These are phyloP conservation scores for Girardinichthys multiradiatus DNA, from an alignment of 2,113 vertebrate species.

Conservation along the genomic window DNA sequence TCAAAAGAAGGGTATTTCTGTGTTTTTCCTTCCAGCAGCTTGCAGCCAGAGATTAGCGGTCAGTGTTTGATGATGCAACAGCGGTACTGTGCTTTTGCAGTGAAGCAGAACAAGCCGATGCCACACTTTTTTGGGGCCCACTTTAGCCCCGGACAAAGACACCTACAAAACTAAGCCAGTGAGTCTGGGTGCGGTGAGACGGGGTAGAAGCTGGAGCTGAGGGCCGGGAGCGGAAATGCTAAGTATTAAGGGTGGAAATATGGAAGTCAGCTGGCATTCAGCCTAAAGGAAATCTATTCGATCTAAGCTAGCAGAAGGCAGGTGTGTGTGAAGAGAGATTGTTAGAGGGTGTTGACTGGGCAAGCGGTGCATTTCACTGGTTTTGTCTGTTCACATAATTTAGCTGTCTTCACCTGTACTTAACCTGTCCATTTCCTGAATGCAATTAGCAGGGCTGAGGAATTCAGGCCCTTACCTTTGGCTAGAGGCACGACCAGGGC, in stretches of 20 bases:
- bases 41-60: constrained; percentile 60
- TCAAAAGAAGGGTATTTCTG: constrained; percentile 35
- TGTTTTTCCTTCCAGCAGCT: constrained; percentile 21
- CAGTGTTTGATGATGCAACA: constrained; percentile 71
- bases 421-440: constrained; percentile 76
- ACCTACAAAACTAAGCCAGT: constrained; percentile 52
- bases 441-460: constrained; percentile 69
- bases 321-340: constrained; percentile 21
- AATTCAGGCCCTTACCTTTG: constrained; percentile 60
- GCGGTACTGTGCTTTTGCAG: constrained; percentile 63
- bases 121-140: constrained; percentile 39
- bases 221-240: constrained; percentile 69
- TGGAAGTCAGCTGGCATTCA: constrained; percentile 44
- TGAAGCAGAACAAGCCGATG: constrained; percentile 60
- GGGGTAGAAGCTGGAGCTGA: constrained; percentile 48
- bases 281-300: constrained; percentile 45
- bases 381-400: constrained; percentile 49
- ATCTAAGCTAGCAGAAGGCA: constrained; percentile 17
- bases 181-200: constrained; percentile 20
- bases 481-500: constrained; percentile 54
- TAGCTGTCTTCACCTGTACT: constrained; percentile 59
- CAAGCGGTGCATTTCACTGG: constrained; percentile 3
- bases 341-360: neutral
- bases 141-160: constrained; percentile 65
- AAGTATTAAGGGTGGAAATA: constrained; percentile 66